A percentile compares a stretch with the other conserved stretches of the same genome.
Conservation (phyloP, 2,113 vertebrate species). For the Cettia cetti region DNA sequence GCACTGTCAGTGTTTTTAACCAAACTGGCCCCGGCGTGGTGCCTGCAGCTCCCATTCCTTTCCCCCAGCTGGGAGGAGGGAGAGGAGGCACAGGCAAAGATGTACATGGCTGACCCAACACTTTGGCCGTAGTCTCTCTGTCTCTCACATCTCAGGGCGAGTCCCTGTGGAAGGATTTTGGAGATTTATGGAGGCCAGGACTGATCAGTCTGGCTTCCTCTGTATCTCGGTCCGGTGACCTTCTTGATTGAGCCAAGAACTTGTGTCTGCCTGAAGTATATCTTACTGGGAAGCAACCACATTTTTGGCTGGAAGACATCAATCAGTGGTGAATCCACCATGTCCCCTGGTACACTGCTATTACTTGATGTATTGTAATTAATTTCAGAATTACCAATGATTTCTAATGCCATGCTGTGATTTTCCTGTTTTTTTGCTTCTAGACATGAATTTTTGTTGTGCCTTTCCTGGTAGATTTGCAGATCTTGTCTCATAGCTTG, state of each 20-base stretch:
- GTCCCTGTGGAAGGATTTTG: not conserved
- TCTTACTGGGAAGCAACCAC: not conserved
- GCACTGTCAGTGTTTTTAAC: not conserved
- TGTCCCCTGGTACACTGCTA: not conserved
- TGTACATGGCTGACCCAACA: not conserved
- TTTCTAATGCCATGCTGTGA: not conserved
- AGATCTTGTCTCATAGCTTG: rapidly evolving
- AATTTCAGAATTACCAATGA: not conserved
- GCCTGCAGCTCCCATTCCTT: not conserved
- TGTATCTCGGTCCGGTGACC: not conserved
- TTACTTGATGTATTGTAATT: slow-evolving; percentile 6
- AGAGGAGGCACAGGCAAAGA: not conserved
- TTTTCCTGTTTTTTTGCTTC: not conserved
- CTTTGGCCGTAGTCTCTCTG: not conserved
- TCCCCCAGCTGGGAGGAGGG: not conserved
- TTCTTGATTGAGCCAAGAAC: not conserved
- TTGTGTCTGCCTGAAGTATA: not conserved
- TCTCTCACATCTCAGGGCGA: not conserved
- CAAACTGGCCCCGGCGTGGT: not conserved
- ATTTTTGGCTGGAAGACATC: slow-evolving; percentile 18
- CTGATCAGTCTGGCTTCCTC: not conserved
- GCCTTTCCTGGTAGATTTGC: not conserved
- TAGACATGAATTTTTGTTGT: not conserved
- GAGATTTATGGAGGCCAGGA: not conserved
- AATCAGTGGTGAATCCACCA: not conserved